Base-by-base conservation (phyloP, 2,113 vertebrate genomes). In the Epinephelus cyanopodus region DNA sequence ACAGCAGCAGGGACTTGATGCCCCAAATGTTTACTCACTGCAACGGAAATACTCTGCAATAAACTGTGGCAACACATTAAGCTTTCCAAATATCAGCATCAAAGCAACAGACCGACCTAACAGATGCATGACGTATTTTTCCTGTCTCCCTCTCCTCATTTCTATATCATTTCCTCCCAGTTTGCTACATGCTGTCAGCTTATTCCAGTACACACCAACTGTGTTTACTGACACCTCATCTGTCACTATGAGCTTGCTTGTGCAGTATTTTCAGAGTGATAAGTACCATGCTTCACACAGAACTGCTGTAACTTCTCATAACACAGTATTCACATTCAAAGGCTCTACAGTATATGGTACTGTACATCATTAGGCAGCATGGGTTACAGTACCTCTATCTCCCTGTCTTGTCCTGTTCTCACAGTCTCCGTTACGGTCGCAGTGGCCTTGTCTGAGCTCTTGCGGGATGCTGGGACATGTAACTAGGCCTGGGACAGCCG, bases 401-500 rank as follows among this genome's bases (percentile, higher is more conserved):
- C 82, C 33, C 86, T 87, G 78, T 60, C 82, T 85, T 75, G 77
- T 90, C 77, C 74, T 74, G 84, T 54, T 89, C 53, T 83, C 80
- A 80, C 86, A 82, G 91, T 79, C 86, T 77, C 77, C 81, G 74
- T 80, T 78, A 79, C 18, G 33, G 85, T 87, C 56, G 87, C 79
- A 81, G 89, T 89, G 81, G 88, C 87, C 86, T 87, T 74, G 88
- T 63, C 77, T 60, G 83, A 83, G 88, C 92, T 89, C 85, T 50
- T 83, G 89, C 47, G 83, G 86, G 93, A 94, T 93, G 94, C 92
- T 93, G 93, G 94, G 92, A 94, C 90, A 88, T 89, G 82, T 83
- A 87, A 90, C 87, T 88, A 92, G 94, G 93, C 92, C 92, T 84
- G 92, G 92, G 92, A 94, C 90, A 23, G 79, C 70, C 18, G 75